Evolutionary conservation across 2,888 invertebrate genomes (phyloP).

Genomic region (Perizoma affinitatum): DNA sequence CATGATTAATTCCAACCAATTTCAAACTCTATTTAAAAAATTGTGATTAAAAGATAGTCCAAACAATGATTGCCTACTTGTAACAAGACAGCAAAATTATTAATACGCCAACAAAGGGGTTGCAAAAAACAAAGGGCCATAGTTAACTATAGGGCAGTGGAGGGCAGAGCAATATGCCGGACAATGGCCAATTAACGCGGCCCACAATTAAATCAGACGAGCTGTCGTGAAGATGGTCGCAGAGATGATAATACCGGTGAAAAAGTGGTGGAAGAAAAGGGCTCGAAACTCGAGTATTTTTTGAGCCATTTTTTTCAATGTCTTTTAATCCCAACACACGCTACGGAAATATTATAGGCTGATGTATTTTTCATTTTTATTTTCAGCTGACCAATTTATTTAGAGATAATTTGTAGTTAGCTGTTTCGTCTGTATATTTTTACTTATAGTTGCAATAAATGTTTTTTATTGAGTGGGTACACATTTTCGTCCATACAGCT

Average conservation of each 20-base stretch:
- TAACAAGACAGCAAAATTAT: slow-evolving; percentile 21
- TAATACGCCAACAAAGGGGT: slow-evolving; percentile 39
- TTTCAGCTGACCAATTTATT: too few species aligned
- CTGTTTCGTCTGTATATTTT: too few species aligned
- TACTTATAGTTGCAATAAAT: too few species aligned
- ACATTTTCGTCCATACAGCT: slow-evolving; percentile 37
- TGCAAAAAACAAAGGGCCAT: slow-evolving; percentile 50
- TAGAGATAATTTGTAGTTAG: too few species aligned
- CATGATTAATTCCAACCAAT: too few species aligned
- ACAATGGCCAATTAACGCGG: slow-evolving; percentile 66
- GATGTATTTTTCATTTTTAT: background rate
- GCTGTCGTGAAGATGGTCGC: slow-evolving; percentile 44
- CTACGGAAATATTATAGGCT: slow-evolving; percentile 9
- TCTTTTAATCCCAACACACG: background rate
- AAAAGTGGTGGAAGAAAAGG: background rate
- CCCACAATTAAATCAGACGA: slow-evolving; percentile 61
- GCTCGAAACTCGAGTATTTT: too few species aligned
- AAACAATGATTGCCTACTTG: slow-evolving; percentile 25
- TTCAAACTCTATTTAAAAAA: too few species aligned
- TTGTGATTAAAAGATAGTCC: background rate
- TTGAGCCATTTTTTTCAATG: too few species aligned
- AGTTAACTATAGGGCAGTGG: slow-evolving; percentile 44
- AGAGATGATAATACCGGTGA: slow-evolving; percentile 37
- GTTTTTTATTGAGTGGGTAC: too few species aligned
- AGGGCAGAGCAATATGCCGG: slow-evolving; percentile 53